Percentiles rank a stretch among this genome's conserved stretches.
phyloP scores from a whole-genome alignment of 2,888 invertebrate species.

The Drosophila multiciliata region DNA sequence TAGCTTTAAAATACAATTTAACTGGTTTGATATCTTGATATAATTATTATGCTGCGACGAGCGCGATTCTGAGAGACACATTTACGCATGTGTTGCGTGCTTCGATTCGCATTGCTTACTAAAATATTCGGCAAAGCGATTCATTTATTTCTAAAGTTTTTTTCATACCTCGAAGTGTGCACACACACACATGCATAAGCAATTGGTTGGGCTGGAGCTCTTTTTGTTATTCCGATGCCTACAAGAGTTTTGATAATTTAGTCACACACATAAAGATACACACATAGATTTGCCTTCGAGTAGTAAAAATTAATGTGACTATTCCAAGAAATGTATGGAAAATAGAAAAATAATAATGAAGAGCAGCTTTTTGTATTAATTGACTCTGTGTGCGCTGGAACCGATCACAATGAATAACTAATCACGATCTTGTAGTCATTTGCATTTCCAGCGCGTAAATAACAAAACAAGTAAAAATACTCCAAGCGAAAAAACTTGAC shows the following conservation, averaged over 20 bases:
- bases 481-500: background rate
- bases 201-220: constrained; percentile 28
- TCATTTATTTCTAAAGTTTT: constrained; percentile 70
- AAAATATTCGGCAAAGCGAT: constrained; percentile 68
- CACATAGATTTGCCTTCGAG: constrained; percentile 9
- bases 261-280: constrained; percentile 26
- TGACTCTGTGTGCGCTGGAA: constrained; percentile 32
- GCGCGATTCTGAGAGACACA: constrained; percentile 36
- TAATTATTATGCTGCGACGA: constrained; percentile 10
- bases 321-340: constrained; percentile 24
- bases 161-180: constrained; percentile 43
- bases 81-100: constrained; percentile 62
- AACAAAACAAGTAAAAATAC: constrained; percentile 9
- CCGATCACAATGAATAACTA: constrained; percentile 30
- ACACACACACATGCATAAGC: constrained; percentile 14
- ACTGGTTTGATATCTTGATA: constrained; percentile 28
- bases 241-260: constrained; percentile 32
- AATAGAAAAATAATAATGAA: constrained; percentile 33
- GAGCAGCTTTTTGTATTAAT: constrained; percentile 46
- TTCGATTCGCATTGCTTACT: constrained; percentile 65
- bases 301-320: constrained; percentile 14
- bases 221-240: constrained; percentile 40
- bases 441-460: constrained; percentile 42
- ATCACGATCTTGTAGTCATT: constrained; percentile 43
- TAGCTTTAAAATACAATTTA: constrained; percentile 6